phyloP scores from a whole-genome alignment of 2,888 invertebrate genomes.

The Teleogryllus oceanicus region DNA sequence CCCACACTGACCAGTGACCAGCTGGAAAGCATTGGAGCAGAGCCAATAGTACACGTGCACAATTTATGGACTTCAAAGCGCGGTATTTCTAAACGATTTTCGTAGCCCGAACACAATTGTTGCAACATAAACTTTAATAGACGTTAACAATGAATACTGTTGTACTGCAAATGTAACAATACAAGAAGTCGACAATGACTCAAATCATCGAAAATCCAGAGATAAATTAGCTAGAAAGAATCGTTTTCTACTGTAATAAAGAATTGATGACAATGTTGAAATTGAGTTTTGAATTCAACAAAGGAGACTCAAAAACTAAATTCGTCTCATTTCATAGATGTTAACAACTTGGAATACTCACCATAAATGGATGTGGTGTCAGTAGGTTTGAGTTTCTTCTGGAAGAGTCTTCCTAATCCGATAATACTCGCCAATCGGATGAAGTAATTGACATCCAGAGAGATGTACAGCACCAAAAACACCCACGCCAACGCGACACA shows the following conservation, averaged over 20 bases:
- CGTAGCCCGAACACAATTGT: too few relatives aligned
- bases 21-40: too few relatives aligned
- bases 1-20: too few relatives aligned
- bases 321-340: not conserved
- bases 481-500: not conserved
- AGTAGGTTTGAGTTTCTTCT: conserved; percentile 65
- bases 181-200: too few relatives aligned
- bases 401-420: conserved; percentile 64
- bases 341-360: conserved; percentile 48
- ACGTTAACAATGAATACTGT: too few relatives aligned
- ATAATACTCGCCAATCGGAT: conserved; percentile 67
- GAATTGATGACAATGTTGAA: not conserved
- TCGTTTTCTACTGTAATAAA: not conserved
- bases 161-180: too few relatives aligned
- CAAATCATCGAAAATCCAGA: too few relatives aligned
- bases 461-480: conserved; percentile 57
- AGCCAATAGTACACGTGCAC: too few relatives aligned
- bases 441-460: conserved; percentile 79
- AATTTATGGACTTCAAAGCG: too few relatives aligned
- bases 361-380: conserved; percentile 73
- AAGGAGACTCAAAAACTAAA: not conserved
- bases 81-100: too few relatives aligned
- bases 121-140: too few relatives aligned
- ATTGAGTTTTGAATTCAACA: not conserved
- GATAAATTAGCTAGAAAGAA: too few relatives aligned